phyloP scores from a whole-genome alignment of 2,888 invertebrate genomes.

The Epistrophella euchroma region DNA sequence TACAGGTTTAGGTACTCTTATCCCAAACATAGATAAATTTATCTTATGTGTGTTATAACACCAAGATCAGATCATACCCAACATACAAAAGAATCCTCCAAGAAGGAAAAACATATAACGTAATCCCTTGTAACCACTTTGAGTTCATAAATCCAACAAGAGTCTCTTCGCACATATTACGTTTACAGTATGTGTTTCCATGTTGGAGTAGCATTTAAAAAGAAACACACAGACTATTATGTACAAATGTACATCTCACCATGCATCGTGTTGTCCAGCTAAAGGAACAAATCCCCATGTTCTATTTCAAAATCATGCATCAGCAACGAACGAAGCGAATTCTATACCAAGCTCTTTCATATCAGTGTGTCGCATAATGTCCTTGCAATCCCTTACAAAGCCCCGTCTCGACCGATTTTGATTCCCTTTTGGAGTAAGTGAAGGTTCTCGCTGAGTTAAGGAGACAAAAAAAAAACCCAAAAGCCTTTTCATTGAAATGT shows the following conservation, averaged over 20 bases:
- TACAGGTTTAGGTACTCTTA: not conserved
- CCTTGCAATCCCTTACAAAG: conserved; percentile 54
- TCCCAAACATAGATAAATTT: not conserved
- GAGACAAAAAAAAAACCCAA: conserved; percentile 56
- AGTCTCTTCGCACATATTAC: conserved; percentile 25
- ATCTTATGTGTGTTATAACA: not conserved
- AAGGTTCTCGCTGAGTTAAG: conserved; percentile 24
- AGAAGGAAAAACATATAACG: not conserved
- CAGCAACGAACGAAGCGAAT: not conserved
- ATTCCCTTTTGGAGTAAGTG: conserved; percentile 24
- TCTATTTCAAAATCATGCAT: conserved; percentile 43
- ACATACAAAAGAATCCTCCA: not conserved
- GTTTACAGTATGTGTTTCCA: conserved; percentile 6
- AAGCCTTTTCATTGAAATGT: conserved; percentile 7
- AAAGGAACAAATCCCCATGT: conserved; percentile 47
- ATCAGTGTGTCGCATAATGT: conserved; percentile 25
- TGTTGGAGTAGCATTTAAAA: conserved; percentile 19
- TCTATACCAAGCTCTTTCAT: conserved; percentile 6
- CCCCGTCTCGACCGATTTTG: conserved; percentile 59
- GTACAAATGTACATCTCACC: conserved; percentile 19
- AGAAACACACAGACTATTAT: not conserved
- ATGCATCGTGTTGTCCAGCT: conserved; percentile 50
- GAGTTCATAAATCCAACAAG: conserved; percentile 34
- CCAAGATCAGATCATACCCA: not conserved
- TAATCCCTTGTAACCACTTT: conserved; percentile 32